Conservation (phyloP, 23 tunicate genomes). For the Phallusia fumigata region DNA sequence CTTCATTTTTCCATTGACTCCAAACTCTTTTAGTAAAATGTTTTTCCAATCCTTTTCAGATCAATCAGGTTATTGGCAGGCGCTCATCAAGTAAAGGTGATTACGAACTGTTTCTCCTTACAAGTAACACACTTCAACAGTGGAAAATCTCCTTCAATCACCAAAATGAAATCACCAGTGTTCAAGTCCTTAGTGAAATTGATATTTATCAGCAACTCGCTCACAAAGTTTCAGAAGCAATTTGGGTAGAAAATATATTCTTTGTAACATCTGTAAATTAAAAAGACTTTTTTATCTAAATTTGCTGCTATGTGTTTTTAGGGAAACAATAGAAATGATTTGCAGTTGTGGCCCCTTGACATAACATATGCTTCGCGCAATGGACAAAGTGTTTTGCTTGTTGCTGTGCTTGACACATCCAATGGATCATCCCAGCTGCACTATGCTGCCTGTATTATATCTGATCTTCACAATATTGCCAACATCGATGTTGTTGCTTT, state of each 20-base stretch:
- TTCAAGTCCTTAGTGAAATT: constrained; percentile 33
- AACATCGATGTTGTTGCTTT: constrained; percentile 27
- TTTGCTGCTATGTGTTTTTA: neutral
- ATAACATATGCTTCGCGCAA: constrained; percentile 27
- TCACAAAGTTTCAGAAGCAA: constrained; percentile 11
- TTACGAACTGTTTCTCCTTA: constrained; percentile 41
- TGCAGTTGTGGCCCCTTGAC: constrained; percentile 68
- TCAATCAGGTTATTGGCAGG: constrained; percentile 13
- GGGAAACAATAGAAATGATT: constrained; percentile 7
- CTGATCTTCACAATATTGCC: constrained; percentile 16
- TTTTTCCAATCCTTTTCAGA: constrained; percentile 18
- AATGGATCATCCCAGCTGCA: constrained; percentile 23
- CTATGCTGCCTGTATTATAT: constrained; percentile 39
- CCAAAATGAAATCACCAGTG: constrained; percentile 17
- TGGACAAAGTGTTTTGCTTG: constrained; percentile 41
- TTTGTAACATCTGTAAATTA: neutral
- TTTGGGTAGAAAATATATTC: constrained; percentile 49
- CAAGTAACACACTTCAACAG: constrained; percentile 33
- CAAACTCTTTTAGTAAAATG: no score
- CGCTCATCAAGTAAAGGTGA: constrained; percentile 18
- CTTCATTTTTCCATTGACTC: no score
- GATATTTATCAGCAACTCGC: constrained; percentile 29
- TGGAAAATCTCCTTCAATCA: constrained; percentile 32
- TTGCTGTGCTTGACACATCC: constrained; percentile 38
- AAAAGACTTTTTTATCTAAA: neutral